Conservation (phyloP, 1,140 invertebrate genomes). For the Apolygus lucorum region DNA sequence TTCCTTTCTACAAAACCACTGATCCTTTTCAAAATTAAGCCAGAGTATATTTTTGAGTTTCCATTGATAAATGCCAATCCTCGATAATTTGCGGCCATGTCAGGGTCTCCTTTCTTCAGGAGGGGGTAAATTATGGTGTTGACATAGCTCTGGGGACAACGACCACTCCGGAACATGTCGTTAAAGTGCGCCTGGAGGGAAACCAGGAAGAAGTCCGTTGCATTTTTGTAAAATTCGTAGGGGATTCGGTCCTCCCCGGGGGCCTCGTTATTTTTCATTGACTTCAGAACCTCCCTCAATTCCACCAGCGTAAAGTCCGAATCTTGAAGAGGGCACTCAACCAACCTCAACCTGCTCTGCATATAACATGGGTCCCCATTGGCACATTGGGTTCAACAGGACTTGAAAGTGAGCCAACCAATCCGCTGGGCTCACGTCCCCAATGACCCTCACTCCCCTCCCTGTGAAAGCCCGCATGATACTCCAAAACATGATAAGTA, state of each 20-base stretch:
- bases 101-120: conserved; percentile 20
- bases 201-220: neutral
- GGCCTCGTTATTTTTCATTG: neutral
- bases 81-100: conserved; percentile 19
- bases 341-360: neutral
- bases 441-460: too few relatives aligned
- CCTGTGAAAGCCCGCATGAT: too few relatives aligned
- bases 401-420: neutral
- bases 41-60: conserved; percentile 20
- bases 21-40: conserved; percentile 15
- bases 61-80: conserved; percentile 22
- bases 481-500: too few relatives aligned
- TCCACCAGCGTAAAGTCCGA: neutral
- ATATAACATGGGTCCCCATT: neutral
- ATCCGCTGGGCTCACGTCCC: neutral
- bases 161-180: too few relatives aligned
- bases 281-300: neutral
- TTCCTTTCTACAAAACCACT: neutral
- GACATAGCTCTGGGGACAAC: neutral
- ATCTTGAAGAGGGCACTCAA: neutral
- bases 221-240: neutral
- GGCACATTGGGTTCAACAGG: neutral
- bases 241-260: neutral
- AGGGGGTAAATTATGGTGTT: conserved; percentile 6
- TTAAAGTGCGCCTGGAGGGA: too few relatives aligned